phyloP scores from a whole-genome alignment of 2,888 invertebrate genomes.

The Noctuana brunneofusca region DNA sequence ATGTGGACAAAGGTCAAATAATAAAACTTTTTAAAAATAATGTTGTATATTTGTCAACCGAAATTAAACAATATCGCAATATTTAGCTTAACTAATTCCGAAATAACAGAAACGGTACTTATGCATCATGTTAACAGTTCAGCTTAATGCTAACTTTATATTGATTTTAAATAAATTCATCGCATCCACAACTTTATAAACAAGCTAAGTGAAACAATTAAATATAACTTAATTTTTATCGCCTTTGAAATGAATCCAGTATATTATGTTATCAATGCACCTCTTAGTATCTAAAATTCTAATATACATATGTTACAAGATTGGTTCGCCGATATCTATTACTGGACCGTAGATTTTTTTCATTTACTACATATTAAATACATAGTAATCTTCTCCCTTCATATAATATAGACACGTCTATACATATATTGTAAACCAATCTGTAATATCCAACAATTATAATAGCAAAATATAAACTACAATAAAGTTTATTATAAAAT shows the following conservation, averaged over 20 bases:
- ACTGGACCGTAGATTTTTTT: slow-evolving; percentile 3
- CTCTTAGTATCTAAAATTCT: slow-evolving; percentile 67
- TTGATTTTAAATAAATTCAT: slow-evolving; percentile 58
- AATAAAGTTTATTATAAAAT: slow-evolving; percentile 69
- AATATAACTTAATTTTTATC: slow-evolving; percentile 50
- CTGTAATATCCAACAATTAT: slow-evolving; percentile 56
- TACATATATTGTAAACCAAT: slow-evolving; percentile 44
- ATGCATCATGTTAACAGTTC: slow-evolving; percentile 64
- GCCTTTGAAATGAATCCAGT: slow-evolving; percentile 57
- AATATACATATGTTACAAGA: slow-evolving; percentile 71
- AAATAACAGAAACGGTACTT: slow-evolving; percentile 69
- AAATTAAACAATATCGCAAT: slow-evolving; percentile 78
- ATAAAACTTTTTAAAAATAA: slow-evolving; percentile 64
- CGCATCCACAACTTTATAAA: slow-evolving; percentile 46
- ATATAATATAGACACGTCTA: not conserved
- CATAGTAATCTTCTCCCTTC: slow-evolving; percentile 12
- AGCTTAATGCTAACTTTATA: slow-evolving; percentile 55
- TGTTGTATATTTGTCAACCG: slow-evolving; percentile 81
- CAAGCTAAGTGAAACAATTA: slow-evolving; percentile 47
- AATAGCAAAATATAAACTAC: slow-evolving; percentile 68
- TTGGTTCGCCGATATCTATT: slow-evolving; percentile 50
- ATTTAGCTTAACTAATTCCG: slow-evolving; percentile 71
- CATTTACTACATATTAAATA: slow-evolving; percentile 33
- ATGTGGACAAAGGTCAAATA: not conserved
- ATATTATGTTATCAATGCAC: slow-evolving; percentile 61